Evolutionary conservation across 1,140 invertebrate genomes (phyloP), one percentile per base, ranked within the genome.

Genomic region (Drosophila rhopaloa): DNA sequence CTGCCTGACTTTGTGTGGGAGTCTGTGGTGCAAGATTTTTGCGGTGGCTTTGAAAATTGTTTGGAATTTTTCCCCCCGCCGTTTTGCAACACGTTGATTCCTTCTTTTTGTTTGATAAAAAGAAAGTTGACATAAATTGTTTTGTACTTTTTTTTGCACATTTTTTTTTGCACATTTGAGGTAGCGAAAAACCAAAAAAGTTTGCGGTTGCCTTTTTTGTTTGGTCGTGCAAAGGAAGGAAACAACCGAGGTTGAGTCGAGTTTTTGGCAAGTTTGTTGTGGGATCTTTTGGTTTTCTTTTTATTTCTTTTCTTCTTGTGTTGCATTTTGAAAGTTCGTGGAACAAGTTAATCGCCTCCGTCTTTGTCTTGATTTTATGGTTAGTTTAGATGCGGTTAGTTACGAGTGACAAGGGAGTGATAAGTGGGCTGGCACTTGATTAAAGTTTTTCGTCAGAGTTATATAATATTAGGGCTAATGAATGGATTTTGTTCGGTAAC

Each of bases 81-180:
- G 29, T 62, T 79, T 79, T 71, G 61, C 70, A 55, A 66, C 61
- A 61, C 63, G 54, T 76, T 76, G 73, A 68, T 83, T 88, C 80
- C 81, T 88, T 86, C 66, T 73, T 89, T 82, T 82, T 88, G 83
- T 83, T 88, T 89, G 79, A 88, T 88, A 79, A 88, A 86, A 88
- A 89, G 83, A 88, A 88, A 88, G 83, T 88, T 88, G 79, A 88
- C 83, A 86, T 86, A 88, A 88, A 88, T 88, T 88, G 76, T 83
- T 71, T 73, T 54, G 73, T 73, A 56, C 72, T 62, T 81, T 44
- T 76, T 53, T 53, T 59, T 56, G 32, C 2, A 1, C 11, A 38
- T 53, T 46, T 63, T 61, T 35, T 47, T 47, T 70, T 65, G 65
- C 65, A 57, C 59, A 61, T 61, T 81, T 78, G 58, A 68, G 75